These are phyloP conservation scores for Orussus abietinus DNA, from an alignment of 1,140 invertebrate genomes.

Conservation along the genomic window DNA sequence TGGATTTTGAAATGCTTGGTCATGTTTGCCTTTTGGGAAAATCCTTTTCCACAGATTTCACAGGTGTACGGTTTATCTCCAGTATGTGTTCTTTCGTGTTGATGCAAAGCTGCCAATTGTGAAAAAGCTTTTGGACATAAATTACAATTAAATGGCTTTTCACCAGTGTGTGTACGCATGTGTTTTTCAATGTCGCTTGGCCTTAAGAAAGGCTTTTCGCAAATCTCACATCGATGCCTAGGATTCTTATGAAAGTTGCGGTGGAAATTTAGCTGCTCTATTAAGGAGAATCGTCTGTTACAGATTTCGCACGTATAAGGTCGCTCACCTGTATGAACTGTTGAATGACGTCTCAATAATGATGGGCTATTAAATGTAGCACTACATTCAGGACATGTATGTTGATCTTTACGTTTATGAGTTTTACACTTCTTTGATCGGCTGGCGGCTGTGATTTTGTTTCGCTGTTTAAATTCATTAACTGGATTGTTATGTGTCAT, in stretches of 20 bases:
- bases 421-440: background rate
- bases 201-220: conserved; percentile 41
- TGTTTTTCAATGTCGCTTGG: conserved; percentile 38
- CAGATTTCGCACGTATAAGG: conserved; percentile 19
- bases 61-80: conserved; percentile 58
- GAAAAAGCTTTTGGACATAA: conserved; percentile 60
- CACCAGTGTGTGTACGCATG: conserved; percentile 58
- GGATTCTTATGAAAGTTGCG: conserved; percentile 17
- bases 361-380: conserved; percentile 8
- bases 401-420: conserved; percentile 1
- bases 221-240: conserved; percentile 41
- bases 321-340: conserved; percentile 18
- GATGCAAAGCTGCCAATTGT: conserved; percentile 61
- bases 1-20: conserved; percentile 33
- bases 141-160: conserved; percentile 38
- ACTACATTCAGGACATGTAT: conserved; percentile 9
- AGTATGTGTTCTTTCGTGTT: conserved; percentile 63
- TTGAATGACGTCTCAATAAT: conserved; percentile 10
- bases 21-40: conserved; percentile 57
- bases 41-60: conserved; percentile 62
- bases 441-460: too few relatives aligned
- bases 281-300: conserved; percentile 16
- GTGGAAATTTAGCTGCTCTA: conserved; percentile 20
- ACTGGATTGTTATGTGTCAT: too few relatives aligned
- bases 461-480: too few relatives aligned